These are phyloP conservation scores for Saimiri boliviensis DNA, from an alignment of 2,113 vertebrate species.

Conservation along the genomic window DNA sequence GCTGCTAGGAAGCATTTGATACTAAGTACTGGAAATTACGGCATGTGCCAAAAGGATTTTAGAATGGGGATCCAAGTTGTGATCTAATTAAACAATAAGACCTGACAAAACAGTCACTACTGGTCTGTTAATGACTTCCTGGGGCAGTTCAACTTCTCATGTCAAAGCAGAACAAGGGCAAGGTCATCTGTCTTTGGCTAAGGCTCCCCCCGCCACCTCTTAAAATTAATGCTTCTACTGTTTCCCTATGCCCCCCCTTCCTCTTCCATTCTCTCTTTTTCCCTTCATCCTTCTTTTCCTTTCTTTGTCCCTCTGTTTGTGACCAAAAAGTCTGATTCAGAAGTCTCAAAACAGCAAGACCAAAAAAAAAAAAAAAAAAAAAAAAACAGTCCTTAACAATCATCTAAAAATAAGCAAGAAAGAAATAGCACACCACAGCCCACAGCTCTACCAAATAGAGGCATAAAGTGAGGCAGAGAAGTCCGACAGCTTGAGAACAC, in stretches of 20 bases:
- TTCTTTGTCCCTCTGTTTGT: background rate
- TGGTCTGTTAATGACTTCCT: conserved; percentile 85
- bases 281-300: background rate
- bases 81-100: conserved; percentile 89
- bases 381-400: conserved; percentile 50
- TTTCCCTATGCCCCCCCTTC: background rate
- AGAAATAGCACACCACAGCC: conserved; percentile 74
- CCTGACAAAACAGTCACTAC: conserved; percentile 86
- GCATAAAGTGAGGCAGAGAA: conserved; percentile 20
- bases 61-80: conserved; percentile 83
- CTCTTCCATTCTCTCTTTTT: background rate
- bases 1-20: conserved; percentile 83
- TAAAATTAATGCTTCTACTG: background rate
- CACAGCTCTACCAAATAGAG: conserved; percentile 65
- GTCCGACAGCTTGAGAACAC: conserved; percentile 22
- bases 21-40: conserved; percentile 83
- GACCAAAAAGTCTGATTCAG: conserved; percentile 65
- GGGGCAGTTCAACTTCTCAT: conserved; percentile 82
- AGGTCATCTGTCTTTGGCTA: conserved; percentile 79
- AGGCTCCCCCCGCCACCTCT: background rate
- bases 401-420: conserved; percentile 69
- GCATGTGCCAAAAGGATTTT: conserved; percentile 88
- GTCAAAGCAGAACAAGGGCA: conserved; percentile 83
- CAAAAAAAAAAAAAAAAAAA: conserved; percentile 35
- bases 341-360: conserved; percentile 61